phyloP scores from a whole-genome alignment of 2,888 invertebrate species.

The Cheilosia scutellata region DNA sequence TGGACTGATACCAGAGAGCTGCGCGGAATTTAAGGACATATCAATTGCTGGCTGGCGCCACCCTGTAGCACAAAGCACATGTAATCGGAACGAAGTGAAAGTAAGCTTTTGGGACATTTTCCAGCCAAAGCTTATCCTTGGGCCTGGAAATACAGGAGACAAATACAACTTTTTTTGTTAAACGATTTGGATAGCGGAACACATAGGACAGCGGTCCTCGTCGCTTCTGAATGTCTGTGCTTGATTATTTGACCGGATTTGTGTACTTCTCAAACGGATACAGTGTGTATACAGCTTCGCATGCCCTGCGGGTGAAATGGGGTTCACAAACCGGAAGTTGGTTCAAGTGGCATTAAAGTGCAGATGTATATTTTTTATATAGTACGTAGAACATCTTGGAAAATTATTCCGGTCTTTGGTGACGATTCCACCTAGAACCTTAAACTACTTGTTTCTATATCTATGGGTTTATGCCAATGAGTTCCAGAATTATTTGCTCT shows the following conservation, averaged over 20 bases:
- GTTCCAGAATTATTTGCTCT: constrained; percentile 39
- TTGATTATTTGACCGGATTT: constrained; percentile 63
- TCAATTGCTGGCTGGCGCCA: neutral
- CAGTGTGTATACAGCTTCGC: neutral
- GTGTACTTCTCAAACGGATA: constrained; percentile 39
- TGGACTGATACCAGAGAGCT: constrained; percentile 42
- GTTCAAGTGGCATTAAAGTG: constrained; percentile 59
- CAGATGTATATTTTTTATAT: neutral
- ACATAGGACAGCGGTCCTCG: neutral
- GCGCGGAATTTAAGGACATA: constrained; percentile 26
- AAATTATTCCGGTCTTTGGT: constrained; percentile 57
- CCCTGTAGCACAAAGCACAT: constrained; percentile 46
- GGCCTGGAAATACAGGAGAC: constrained; percentile 27
- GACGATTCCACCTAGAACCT: constrained; percentile 29
- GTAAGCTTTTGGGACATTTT: constrained; percentile 63
- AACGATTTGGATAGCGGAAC: constrained; percentile 23
- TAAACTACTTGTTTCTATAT: neutral
- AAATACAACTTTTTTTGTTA: constrained; percentile 32
- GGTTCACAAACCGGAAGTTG: constrained; percentile 39
- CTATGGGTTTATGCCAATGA: constrained; percentile 1
- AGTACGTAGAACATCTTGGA: constrained; percentile 53
- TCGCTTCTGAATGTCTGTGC: constrained; percentile 12
- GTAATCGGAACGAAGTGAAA: constrained; percentile 43
- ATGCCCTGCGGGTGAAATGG: neutral
- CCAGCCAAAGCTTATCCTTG: constrained; percentile 23